These are phyloP conservation scores for Hirtodrosophila histrioides DNA, from an alignment of 2,888 invertebrate genomes.

Conservation along the genomic window DNA sequence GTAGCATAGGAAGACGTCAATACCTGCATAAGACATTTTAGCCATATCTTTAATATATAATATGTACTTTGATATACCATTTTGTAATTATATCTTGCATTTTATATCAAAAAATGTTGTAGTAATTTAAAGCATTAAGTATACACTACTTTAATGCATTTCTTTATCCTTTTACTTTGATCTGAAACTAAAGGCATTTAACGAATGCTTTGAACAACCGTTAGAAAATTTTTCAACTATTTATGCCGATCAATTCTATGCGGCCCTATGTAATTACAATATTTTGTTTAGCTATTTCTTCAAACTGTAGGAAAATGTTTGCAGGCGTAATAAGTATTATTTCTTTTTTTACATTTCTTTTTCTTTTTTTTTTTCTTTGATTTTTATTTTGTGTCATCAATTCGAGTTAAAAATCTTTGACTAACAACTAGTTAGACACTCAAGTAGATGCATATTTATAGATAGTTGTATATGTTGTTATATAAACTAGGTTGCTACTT, in stretches of 20 bases:
- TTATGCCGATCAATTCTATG: conserved; percentile 23
- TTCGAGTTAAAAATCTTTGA: conserved; percentile 59
- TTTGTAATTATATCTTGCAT: conserved; percentile 50
- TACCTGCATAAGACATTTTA: conserved; percentile 85
- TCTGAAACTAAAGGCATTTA: conserved; percentile 49
- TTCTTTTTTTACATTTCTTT: conserved; percentile 29
- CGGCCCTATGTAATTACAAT: conserved; percentile 22
- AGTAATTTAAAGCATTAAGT: conserved; percentile 51
- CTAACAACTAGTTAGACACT: conserved; percentile 62
- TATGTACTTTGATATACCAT: conserved; percentile 65
- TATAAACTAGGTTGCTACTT: conserved; percentile 60
- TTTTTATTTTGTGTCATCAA: conserved; percentile 10
- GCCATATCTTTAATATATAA: conserved; percentile 82
- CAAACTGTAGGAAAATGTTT: conserved; percentile 70
- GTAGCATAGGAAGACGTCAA: conserved; percentile 86
- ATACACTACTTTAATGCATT: conserved; percentile 39
- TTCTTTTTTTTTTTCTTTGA: conserved; percentile 15
- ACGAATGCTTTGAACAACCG: conserved; percentile 62
- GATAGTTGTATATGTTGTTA: conserved; percentile 39
- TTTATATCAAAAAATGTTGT: conserved; percentile 53
- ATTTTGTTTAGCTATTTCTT: conserved; percentile 41
- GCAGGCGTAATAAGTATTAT: conserved; percentile 60
- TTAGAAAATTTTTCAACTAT: conserved; percentile 59
- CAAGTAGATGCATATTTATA: conserved; percentile 49
- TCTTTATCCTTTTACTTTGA: conserved; percentile 33